Base-by-base conservation (phyloP, 2,888 invertebrate species). In the Hololepta plana region DNA sequence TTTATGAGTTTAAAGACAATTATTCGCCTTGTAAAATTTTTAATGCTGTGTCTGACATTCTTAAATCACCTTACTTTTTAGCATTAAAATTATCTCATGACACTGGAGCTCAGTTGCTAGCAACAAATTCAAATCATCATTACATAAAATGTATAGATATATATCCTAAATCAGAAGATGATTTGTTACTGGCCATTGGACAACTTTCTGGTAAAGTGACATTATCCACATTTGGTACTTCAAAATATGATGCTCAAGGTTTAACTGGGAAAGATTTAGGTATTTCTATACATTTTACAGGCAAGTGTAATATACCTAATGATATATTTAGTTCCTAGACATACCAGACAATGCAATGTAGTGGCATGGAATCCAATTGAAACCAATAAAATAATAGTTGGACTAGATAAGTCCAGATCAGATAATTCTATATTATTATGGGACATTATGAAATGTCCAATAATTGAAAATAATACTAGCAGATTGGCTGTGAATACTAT, bases 391-490 rank as follows among this genome's bases (percentile, higher is more conserved):
- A 55, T 93, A 31, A 85, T 82, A 0, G 79, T 77, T 28, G 91
- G 85, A 0, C 63, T 91, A 41, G 93, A 93, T 43, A 85, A 84
- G 47, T 76, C 85, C 47, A 67, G 88, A 34, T 76, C 80, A 17
- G 93, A 93, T 51, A 74, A 77, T 49, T 85, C 84, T 31, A 71
- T 93, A 20, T 61, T 85, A 4, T 63, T 93, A 23, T 95, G 91
- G 90, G 91, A 95, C 52, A 72, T 84, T 9, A 49, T 55, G 21
- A 64, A 62, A 38, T 56, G 59, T 40, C 52, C 62, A 1, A 29
- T 40, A 35, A 29, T 36, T 34, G 6, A 6, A 8, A 17, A 17
- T 17, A 17, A 17, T 17, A 17, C n/a, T 12, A 39, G 40, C 4
- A 32, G 40, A 38, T 25, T 47, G 24, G 36, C 52, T 0, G 51